Base-by-base conservation (phyloP, 37 sponge, comb jelly and placozoan species). In the Aphrocallistes beatrix region DNA sequence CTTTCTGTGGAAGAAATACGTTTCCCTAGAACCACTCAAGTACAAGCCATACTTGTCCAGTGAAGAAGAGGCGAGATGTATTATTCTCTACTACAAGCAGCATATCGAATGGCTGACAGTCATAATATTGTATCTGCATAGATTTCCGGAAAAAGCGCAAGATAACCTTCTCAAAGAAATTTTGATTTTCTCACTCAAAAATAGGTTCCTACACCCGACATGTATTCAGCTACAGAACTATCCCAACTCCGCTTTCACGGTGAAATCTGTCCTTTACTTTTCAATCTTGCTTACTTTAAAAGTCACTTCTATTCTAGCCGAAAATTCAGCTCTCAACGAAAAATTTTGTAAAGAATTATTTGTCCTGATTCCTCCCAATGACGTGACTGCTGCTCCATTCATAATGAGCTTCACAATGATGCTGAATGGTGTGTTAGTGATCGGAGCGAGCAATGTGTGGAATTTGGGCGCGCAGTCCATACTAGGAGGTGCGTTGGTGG, bases 1-100 rank as follows among this genome's bases (percentile, higher is more conserved):
- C 3, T 60, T 60, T 30, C 75, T 60, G n/a, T 60, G 75, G 75
- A 60, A 60, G 75, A 60, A 60, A 60, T 60, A 60, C 75, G 21
- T 13, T 6, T 25, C 6, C 21, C n/a, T 60, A 6, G 75, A 60
- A 32, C 1, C n/a, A 6, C 75, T 60, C 3, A 60, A 60, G n/a
- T 60, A 60, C 21, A 60, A 19, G 75, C 75, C 75, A 28, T 60
- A 60, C 34, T 30, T 60, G 8, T 60, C 75, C n/a, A 60, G 28
- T 8, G 75, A 60, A 13, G 17, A 60, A 60, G 75, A 60, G n/a
- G 8, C 75, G 3, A 60, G n/a, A 3, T 60, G 75, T 30, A 60
- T 60, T 60, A 60, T 30, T 8, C 6, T 60, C 10, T 60, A 60
- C 34, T 60, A 32, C 75, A 60, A 30, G n/a, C 75, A 60, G n/a